phyloP scores from a whole-genome alignment of 2,797 vertebrate genomes.

The Oophaga sylvatica region DNA sequence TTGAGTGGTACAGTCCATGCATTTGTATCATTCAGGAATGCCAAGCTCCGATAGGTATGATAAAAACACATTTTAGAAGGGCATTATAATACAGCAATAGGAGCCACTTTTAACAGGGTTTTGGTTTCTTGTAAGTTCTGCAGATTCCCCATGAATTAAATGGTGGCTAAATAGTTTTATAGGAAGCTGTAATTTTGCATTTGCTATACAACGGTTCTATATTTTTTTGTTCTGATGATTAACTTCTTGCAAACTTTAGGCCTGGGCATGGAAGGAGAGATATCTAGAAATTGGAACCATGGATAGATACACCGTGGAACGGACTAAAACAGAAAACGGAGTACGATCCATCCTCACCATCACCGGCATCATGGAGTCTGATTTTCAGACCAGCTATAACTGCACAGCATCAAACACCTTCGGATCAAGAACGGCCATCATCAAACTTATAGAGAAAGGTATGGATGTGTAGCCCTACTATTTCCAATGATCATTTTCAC shows the following conservation, averaged over 20 bases:
- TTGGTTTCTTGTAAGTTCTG: neutral
- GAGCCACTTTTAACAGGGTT: neutral
- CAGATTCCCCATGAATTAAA: neutral
- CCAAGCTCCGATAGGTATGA: too few relatives aligned
- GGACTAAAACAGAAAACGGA: conserved; percentile 82
- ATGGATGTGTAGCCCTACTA: neutral
- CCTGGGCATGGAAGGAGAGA: conserved; percentile 97
- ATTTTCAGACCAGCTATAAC: conserved; percentile 95
- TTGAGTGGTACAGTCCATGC: too few relatives aligned
- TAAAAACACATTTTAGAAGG: too few relatives aligned
- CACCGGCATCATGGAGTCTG: conserved; percentile 91
- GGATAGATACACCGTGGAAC: conserved; percentile 93
- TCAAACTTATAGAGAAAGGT: conserved; percentile 87
- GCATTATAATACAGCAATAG: too few relatives aligned
- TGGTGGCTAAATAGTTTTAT: neutral
- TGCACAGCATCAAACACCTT: conserved; percentile 97
- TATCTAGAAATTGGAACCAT: conserved; percentile 92
- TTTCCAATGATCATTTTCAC: neutral
- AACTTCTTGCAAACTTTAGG: conserved; percentile 70
- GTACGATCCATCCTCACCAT: conserved; percentile 94
- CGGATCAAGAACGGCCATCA: conserved; percentile 90
- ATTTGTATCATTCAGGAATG: too few relatives aligned
- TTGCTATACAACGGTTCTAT: neutral
- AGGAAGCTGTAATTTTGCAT: neutral
- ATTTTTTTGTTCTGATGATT: neutral